These are phyloP conservation scores for Rhizoglyphus robini DNA, from an alignment of 1,140 invertebrate genomes.

Conservation along the genomic window DNA sequence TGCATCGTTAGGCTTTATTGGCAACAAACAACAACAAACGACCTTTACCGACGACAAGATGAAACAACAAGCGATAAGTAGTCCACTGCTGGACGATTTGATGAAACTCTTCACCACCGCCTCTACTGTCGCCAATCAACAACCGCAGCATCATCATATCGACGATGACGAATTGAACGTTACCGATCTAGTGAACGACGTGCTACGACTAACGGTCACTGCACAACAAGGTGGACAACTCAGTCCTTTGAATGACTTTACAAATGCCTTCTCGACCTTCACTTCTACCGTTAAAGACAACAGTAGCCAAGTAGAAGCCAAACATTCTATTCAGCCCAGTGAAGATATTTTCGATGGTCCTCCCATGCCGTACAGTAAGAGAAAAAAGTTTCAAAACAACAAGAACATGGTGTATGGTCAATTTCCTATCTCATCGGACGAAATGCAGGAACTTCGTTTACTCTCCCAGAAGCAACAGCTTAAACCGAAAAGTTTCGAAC, in stretches of 20 bases:
- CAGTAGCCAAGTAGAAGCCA: not conserved
- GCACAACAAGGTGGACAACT: not conserved
- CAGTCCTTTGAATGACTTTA: not conserved
- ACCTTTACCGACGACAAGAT: not conserved
- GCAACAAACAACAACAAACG: not conserved
- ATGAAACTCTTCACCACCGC: not conserved
- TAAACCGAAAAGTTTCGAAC: too few relatives aligned
- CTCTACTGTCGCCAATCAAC: not conserved
- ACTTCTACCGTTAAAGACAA: not conserved
- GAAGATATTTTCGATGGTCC: not conserved
- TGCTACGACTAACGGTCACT: not conserved
- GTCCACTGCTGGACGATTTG: not conserved
- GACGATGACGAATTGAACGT: not conserved
- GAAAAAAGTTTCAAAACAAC: not conserved
- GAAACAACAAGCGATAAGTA: not conserved
- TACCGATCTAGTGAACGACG: not conserved
- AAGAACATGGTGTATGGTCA: not conserved
- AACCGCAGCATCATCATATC: not conserved
- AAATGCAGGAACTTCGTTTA: not conserved
- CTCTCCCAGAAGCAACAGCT: not conserved
- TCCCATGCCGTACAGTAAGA: not conserved
- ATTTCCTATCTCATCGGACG: not conserved
- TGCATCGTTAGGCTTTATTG: not conserved
- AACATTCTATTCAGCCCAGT: not conserved
- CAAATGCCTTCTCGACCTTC: not conserved